phyloP scores from a whole-genome alignment of 2,888 invertebrate species.

The Lathronympha strigana region DNA sequence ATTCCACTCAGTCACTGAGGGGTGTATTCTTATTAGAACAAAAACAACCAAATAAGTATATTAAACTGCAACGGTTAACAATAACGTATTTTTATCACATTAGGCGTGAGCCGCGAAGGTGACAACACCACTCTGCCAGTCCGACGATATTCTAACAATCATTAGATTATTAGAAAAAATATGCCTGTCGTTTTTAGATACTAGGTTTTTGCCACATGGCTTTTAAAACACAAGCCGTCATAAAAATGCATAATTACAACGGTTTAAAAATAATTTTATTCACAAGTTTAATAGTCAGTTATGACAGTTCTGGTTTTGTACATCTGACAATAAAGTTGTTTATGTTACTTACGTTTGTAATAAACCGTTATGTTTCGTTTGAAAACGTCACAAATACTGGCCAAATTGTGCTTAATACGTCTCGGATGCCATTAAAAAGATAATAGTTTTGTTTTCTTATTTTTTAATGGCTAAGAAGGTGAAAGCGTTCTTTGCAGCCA shows the following conservation, averaged over 20 bases:
- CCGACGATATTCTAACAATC: too few species aligned
- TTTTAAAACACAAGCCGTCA: not conserved
- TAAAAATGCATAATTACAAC: not conserved
- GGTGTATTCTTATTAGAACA: too few species aligned
- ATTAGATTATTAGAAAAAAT: too few species aligned
- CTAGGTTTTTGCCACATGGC: not conserved
- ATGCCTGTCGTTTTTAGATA: not conserved
- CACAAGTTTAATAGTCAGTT: not conserved
- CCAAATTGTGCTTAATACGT: not conserved
- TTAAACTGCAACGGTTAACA: too few species aligned
- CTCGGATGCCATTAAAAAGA: constrained; percentile 10
- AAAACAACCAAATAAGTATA: too few species aligned
- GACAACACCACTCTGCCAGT: too few species aligned
- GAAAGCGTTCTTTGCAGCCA: too few species aligned
- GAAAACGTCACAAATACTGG: constrained; percentile 4
- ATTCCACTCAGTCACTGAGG: too few species aligned
- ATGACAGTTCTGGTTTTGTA: constrained; percentile 3
- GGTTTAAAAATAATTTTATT: not conserved
- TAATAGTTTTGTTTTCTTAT: constrained; percentile 5
- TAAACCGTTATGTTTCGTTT: constrained; percentile 14
- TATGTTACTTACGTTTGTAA: constrained; percentile 5
- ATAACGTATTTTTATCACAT: too few species aligned
- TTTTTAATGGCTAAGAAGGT: not conserved
- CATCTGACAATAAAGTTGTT: not conserved
- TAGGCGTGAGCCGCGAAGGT: too few species aligned